Evolutionary conservation across 1,140 invertebrate species (phyloP), one percentile per base, ranked within the genome.

Genomic region (Atta texana): DNA sequence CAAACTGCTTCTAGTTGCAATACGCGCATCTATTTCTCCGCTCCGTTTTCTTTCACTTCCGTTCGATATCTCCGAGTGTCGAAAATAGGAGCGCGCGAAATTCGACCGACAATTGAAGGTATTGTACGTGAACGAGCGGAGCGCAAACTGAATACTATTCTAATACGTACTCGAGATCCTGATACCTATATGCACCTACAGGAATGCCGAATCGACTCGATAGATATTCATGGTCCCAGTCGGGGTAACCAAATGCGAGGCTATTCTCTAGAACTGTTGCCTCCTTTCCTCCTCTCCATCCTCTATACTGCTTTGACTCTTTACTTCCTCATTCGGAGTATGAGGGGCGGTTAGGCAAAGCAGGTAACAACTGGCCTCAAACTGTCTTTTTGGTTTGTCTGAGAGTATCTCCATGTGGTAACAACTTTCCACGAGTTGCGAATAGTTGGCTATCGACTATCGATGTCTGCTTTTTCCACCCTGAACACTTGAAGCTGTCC

Each of bases 131-230:
- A 88, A 90, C 89, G 90, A 90, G 89, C 87, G 63, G 81, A 76
- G 88, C 91, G 90, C 89, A 91, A 92, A 92, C 92, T 92, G 92
- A 93, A 92, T 93, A 90, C 88, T 87, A 89, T 75, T 87, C 88
- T 91, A 90, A 90, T 88, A 90, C 86, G 86, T 86, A 90, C 86
- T 92, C 87, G 91, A 92, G 82, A 89, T 64, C 87, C 89, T 89
- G 89, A 87, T 91, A 90, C 88, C 87, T 91, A 90, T 88, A 87
- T 88, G 85, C 87, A 92, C 80, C 88, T 55, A 53, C 31, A 53
- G 53, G 77, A 66, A 71, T 63, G 63, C 75, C 49, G 75, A 90
- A 82, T 88, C 88, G 86, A 91, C 85, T 87, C 90, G 82, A 92
- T 91, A 88, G 91, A 90, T 86, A 92, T 92, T 91, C 90, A 88